phyloP scores from a whole-genome alignment of 2,888 invertebrate species.

The Salticus scenicus region DNA sequence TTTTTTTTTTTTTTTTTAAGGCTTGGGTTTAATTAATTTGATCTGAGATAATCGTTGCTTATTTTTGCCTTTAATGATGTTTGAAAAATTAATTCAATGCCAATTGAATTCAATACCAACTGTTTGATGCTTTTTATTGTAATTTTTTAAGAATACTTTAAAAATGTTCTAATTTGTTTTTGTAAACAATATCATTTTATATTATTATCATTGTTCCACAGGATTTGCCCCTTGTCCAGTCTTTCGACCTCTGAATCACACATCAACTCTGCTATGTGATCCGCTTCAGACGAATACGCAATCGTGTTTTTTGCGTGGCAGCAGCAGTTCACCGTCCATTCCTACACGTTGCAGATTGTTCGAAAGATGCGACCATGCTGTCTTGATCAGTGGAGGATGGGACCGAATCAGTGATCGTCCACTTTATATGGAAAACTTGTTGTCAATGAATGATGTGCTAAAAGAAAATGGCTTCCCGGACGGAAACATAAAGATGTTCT shows the following conservation, averaged over 20 bases:
- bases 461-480: conserved; percentile 77
- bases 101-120: too few relatives aligned
- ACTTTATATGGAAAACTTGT: conserved; percentile 75
- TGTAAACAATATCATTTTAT: too few relatives aligned
- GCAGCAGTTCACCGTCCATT: conserved; percentile 76
- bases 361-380: conserved; percentile 78
- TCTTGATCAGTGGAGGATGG: conserved; percentile 78
- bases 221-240: conserved; percentile 76
- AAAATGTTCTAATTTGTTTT: too few relatives aligned
- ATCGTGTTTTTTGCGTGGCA: conserved; percentile 77
- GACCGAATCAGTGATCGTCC: conserved; percentile 76
- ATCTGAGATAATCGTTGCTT: too few relatives aligned
- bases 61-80: too few relatives aligned
- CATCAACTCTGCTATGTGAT: conserved; percentile 76
- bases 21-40: too few relatives aligned
- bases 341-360: conserved; percentile 76
- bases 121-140: too few relatives aligned
- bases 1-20: too few relatives aligned
- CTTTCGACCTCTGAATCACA: conserved; percentile 75
- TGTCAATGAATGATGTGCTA: conserved; percentile 76
- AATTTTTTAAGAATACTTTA: too few relatives aligned
- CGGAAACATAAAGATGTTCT: conserved; percentile 78
- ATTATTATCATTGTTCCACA: too few relatives aligned
- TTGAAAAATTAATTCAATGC: too few relatives aligned
- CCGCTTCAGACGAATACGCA: conserved; percentile 77